Conservation (phyloP, 1,140 invertebrate genomes). For the Tetragonula clypearis region DNA sequence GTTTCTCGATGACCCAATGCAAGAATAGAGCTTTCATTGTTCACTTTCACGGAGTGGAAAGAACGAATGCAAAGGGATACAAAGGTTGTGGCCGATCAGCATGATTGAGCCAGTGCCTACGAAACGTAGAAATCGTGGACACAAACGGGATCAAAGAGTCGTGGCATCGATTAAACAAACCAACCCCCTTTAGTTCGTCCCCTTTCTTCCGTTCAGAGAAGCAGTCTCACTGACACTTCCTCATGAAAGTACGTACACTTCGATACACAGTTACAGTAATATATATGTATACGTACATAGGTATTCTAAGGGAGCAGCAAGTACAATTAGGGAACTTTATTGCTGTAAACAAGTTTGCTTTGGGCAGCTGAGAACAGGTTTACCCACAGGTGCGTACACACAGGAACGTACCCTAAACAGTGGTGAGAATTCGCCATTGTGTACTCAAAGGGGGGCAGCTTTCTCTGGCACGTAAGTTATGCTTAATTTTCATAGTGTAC, state of each 20-base stretch:
- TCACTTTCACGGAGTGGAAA: slow-evolving; percentile 32
- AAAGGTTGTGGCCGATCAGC: slow-evolving; percentile 48
- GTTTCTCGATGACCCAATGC: background rate
- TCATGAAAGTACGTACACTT: slow-evolving; percentile 21
- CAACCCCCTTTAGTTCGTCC: slow-evolving; percentile 49
- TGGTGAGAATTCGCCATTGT: background rate
- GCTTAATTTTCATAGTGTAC: background rate
- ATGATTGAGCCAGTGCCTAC: slow-evolving; percentile 47
- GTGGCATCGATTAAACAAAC: slow-evolving; percentile 74
- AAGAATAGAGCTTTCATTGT: slow-evolving; percentile 43
- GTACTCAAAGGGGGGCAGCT: background rate
- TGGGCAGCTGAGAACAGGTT: slow-evolving; percentile 37
- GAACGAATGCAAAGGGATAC: slow-evolving; percentile 25
- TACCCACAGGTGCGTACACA: slow-evolving; percentile 31
- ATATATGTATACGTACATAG: background rate
- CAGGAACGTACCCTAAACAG: background rate
- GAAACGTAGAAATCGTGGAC: slow-evolving; percentile 40
- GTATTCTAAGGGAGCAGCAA: background rate
- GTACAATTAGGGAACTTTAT: slow-evolving; percentile 23
- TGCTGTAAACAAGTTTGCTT: slow-evolving; percentile 21
- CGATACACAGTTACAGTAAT: background rate
- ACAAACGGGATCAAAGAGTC: slow-evolving; percentile 63
- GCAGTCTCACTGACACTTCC: slow-evolving; percentile 5
- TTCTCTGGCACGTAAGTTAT: background rate
- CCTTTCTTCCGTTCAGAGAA: slow-evolving; percentile 40